Evolutionary conservation across 2,888 invertebrate genomes (phyloP).

Genomic region (Oscheius myriophilus): DNA sequence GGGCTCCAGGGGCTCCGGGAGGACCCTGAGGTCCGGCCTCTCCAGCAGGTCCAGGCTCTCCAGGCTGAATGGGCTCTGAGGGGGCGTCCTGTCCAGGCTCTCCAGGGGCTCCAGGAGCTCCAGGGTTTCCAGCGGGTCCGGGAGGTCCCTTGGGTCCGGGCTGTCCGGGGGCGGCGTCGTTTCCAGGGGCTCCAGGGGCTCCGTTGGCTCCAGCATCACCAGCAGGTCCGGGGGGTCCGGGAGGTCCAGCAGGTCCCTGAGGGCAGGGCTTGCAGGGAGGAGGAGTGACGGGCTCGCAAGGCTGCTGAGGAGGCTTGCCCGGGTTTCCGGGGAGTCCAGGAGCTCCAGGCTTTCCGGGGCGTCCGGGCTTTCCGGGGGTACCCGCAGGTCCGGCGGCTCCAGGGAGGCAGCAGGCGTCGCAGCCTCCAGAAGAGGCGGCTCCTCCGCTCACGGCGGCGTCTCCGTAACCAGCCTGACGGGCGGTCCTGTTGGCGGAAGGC

Average conservation of each 20-base stretch:
- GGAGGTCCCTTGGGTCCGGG: constrained; percentile 65
- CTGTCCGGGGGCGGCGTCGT: constrained; percentile 56
- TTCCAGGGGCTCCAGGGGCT: constrained; percentile 56
- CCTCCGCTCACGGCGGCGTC: constrained; percentile 35
- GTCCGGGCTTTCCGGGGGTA: constrained; percentile 48
- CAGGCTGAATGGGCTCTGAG: constrained; percentile 45
- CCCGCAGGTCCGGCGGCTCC: constrained; percentile 48
- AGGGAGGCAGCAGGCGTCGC: constrained; percentile 49
- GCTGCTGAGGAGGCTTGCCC: constrained; percentile 50
- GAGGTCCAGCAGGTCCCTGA: constrained; percentile 53
- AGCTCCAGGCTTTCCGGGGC: constrained; percentile 53
- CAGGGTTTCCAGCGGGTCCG: constrained; percentile 57
- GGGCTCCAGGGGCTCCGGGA: constrained; percentile 51
- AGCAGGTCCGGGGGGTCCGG: constrained; percentile 56
- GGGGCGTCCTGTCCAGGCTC: constrained; percentile 52
- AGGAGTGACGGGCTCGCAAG: constrained; percentile 50
- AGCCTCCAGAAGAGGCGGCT: constrained; percentile 38
- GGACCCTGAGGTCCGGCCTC: constrained; percentile 59
- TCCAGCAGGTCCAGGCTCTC: constrained; percentile 57
- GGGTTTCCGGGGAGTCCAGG: constrained; percentile 50
- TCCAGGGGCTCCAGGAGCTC: constrained; percentile 58
- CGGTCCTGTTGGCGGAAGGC: constrained; percentile 55
- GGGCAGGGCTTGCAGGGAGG: constrained; percentile 50
- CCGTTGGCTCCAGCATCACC: constrained; percentile 57
- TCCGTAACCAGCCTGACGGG: constrained; percentile 57